Percentiles rank a stretch among this genome's conserved stretches.
Conservation (phyloP, 2,888 invertebrate species). For the Drosophila buzzatii region DNA sequence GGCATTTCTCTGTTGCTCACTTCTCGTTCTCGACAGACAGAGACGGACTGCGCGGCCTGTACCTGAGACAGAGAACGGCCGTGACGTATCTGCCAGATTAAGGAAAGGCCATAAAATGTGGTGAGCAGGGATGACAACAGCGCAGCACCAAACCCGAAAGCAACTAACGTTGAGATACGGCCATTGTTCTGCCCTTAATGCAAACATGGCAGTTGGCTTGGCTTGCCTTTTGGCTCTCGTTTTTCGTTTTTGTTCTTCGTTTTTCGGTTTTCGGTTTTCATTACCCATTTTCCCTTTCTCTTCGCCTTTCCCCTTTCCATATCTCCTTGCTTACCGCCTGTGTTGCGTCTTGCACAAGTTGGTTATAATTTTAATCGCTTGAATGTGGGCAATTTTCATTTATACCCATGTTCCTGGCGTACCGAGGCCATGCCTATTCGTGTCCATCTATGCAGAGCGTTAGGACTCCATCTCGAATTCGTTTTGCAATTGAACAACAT, state of each 20-base stretch:
- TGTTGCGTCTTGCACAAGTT: slow-evolving; percentile 7
- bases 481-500: slow-evolving; percentile 78
- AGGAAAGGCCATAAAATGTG: slow-evolving; percentile 75
- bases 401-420: not conserved
- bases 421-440: slow-evolving; percentile 9
- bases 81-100: slow-evolving; percentile 83
- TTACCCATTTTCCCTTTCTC: slow-evolving; percentile 18
- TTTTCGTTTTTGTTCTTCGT: slow-evolving; percentile 20
- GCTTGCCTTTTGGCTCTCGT: slow-evolving; percentile 43
- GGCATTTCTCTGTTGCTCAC: slow-evolving; percentile 43
- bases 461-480: slow-evolving; percentile 24
- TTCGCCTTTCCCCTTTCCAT: slow-evolving; percentile 5
- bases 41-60: slow-evolving; percentile 13
- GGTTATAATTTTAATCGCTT: slow-evolving; percentile 76
- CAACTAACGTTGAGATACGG: slow-evolving; percentile 65
- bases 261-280: slow-evolving; percentile 14
- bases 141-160: slow-evolving; percentile 17
- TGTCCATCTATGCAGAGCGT: slow-evolving; percentile 4
- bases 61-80: slow-evolving; percentile 49
- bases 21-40: not conserved
- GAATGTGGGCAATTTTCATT: slow-evolving; percentile 63
- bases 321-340: not conserved
- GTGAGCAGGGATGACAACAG: slow-evolving; percentile 80
- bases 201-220: slow-evolving; percentile 75
- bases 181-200: slow-evolving; percentile 70